These are phyloP conservation scores for Neogobius melanostomus DNA, from an alignment of 2,113 vertebrate species.

Conservation along the genomic window DNA sequence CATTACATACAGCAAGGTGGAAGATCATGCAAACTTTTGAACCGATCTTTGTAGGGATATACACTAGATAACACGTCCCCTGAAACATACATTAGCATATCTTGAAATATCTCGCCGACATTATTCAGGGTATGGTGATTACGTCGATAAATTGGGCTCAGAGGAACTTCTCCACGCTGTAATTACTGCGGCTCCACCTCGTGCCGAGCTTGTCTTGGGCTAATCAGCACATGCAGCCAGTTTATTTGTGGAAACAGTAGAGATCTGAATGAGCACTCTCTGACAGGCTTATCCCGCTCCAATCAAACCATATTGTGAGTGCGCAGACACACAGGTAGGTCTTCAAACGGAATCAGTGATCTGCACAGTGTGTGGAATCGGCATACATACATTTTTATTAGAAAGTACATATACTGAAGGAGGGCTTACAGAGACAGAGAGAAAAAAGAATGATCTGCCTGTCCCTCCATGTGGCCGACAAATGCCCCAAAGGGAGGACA, in stretches of 20 bases:
- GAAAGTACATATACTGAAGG: neutral
- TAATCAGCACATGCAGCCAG: neutral
- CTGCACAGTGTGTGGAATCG: neutral
- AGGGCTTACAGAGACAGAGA: too few species aligned
- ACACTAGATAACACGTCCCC: too few species aligned
- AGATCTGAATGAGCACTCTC: conserved; percentile 10
- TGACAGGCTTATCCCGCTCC: conserved; percentile 16
- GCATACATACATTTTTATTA: neutral
- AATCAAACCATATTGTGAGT: conserved; percentile 41
- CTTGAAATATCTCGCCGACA: neutral
- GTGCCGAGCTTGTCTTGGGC: neutral
- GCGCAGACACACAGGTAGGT: conserved; percentile 7
- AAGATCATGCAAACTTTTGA: neutral
- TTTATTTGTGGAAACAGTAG: conserved; percentile 6
- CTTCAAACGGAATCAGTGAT: conserved; percentile 3
- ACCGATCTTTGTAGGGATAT: neutral
- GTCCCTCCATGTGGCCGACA: too few species aligned
- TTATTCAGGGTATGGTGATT: neutral
- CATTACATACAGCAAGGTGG: too few species aligned
- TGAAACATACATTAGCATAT: neutral
- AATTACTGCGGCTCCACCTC: neutral
- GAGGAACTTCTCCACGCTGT: neutral
- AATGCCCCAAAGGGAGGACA: too few species aligned
- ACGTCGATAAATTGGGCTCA: neutral
- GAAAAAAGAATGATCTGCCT: too few species aligned